These are phyloP conservation scores for Nymphalis polychloros DNA, from an alignment of 2,888 invertebrate genomes.

Conservation along the genomic window DNA sequence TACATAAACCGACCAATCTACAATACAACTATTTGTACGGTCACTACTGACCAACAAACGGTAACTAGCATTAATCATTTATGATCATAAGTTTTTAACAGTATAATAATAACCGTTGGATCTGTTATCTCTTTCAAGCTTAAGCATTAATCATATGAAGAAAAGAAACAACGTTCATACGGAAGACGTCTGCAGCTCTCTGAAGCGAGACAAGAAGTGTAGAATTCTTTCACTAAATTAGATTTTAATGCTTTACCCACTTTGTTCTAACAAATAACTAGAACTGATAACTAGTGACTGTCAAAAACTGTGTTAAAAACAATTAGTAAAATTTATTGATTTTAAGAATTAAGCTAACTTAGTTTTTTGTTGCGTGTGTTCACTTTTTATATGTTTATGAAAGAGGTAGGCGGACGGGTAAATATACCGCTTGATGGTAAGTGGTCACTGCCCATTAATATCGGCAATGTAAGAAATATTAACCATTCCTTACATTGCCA, in stretches of 20 bases:
- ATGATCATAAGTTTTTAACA: slow-evolving; percentile 42
- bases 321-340: no score
- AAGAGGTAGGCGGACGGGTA: no score
- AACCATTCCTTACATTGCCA: no score
- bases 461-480: no score
- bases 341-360: no score
- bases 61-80: slow-evolving; percentile 41
- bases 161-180: slow-evolving; percentile 36
- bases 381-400: no score
- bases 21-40: slow-evolving; percentile 10
- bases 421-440: no score
- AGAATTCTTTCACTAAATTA: slow-evolving; percentile 42
- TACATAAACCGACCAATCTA: slow-evolving; percentile 2
- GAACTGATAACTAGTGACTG: neutral
- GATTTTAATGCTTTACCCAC: slow-evolving; percentile 35
- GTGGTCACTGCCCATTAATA: no score
- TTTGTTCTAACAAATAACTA: slow-evolving; percentile 18
- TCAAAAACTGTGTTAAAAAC: no score
- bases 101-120: slow-evolving; percentile 44
- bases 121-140: slow-evolving; percentile 40
- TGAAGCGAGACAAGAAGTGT: slow-evolving; percentile 45
- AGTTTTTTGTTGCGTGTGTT: no score
- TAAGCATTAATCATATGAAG: slow-evolving; percentile 7
- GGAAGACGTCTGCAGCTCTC: slow-evolving; percentile 42
- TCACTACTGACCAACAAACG: slow-evolving; percentile 43